These are phyloP conservation scores for Platichthys flesus DNA, from an alignment of 2,113 vertebrate species.

Conservation along the genomic window DNA sequence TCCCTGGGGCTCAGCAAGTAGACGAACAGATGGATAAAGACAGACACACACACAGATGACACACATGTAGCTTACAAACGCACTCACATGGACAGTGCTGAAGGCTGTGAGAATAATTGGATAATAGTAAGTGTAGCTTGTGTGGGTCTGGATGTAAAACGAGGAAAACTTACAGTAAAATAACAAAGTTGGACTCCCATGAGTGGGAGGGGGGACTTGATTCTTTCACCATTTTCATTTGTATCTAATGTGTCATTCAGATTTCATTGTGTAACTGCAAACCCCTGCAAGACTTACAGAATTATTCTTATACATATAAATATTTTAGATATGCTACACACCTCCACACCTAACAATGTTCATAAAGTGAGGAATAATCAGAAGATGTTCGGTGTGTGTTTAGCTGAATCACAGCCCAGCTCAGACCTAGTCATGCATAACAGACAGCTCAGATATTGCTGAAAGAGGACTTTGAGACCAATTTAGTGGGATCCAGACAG, in stretches of 20 bases:
- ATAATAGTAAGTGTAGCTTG: conserved; percentile 31
- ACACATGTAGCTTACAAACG: conserved; percentile 40
- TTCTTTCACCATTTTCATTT: conserved; percentile 38
- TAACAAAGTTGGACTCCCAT: conserved; percentile 18
- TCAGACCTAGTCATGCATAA: background rate
- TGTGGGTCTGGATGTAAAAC: conserved; percentile 14
- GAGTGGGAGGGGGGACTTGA: conserved; percentile 20
- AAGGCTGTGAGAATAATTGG: conserved; percentile 45
- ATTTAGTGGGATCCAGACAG: too few species aligned
- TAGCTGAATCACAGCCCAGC: background rate
- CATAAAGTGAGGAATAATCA: background rate
- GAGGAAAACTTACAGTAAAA: conserved; percentile 12
- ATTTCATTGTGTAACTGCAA: conserved; percentile 5
- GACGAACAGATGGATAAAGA: conserved; percentile 64
- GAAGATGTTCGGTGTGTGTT: background rate
- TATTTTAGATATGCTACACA: too few species aligned
- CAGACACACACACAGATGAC: conserved; percentile 24
- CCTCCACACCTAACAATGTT: background rate
- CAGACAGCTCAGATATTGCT: background rate
- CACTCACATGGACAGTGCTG: conserved; percentile 33
- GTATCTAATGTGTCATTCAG: conserved; percentile 1
- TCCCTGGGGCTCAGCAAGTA: conserved; percentile 64
- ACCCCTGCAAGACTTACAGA: too few species aligned
- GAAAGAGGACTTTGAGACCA: background rate
- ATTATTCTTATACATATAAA: too few species aligned